Evolutionary conservation across 2,888 invertebrate genomes (phyloP).

Genomic region (Stenoptilia bipunctidactyla): DNA sequence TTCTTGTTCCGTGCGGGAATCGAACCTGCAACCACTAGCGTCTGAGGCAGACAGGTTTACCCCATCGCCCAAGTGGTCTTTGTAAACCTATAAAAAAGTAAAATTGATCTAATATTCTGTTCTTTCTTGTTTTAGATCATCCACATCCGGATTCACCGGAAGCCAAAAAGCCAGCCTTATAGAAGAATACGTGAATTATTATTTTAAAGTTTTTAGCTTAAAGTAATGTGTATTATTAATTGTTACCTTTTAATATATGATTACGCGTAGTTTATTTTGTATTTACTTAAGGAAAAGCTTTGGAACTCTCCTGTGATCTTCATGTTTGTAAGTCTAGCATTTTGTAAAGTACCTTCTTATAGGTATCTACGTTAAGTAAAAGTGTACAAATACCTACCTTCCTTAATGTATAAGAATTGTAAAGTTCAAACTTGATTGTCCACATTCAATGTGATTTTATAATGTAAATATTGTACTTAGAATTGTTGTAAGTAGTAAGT

Average conservation of each 20-base stretch:
- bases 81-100: too few species aligned
- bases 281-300: constrained; percentile 34
- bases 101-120: too few species aligned
- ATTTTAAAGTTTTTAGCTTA: constrained; percentile 25
- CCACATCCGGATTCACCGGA: constrained; percentile 63
- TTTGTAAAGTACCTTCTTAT: constrained; percentile 17
- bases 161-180: constrained; percentile 66
- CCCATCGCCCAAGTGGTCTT: too few species aligned
- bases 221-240: constrained; percentile 23
- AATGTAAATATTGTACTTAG: not conserved
- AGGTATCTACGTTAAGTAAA: constrained; percentile 19
- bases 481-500: too few species aligned
- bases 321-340: constrained; percentile 5
- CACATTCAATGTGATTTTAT: constrained; percentile 1
- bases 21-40: too few species aligned
- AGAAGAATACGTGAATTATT: constrained; percentile 30
- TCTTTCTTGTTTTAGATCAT: constrained; percentile 44
- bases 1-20: too few species aligned
- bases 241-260: constrained; percentile 44
- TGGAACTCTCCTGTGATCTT: constrained; percentile 70
- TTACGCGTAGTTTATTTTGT: constrained; percentile 26
- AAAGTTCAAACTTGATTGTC: not conserved
- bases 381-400: constrained; percentile 26
- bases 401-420: constrained; percentile 8
- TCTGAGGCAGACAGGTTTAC: too few species aligned